Evolutionary conservation across 2,888 invertebrate species (phyloP), one percentile per base, ranked within the genome.

Genomic region (Microdon myrmicae): DNA sequence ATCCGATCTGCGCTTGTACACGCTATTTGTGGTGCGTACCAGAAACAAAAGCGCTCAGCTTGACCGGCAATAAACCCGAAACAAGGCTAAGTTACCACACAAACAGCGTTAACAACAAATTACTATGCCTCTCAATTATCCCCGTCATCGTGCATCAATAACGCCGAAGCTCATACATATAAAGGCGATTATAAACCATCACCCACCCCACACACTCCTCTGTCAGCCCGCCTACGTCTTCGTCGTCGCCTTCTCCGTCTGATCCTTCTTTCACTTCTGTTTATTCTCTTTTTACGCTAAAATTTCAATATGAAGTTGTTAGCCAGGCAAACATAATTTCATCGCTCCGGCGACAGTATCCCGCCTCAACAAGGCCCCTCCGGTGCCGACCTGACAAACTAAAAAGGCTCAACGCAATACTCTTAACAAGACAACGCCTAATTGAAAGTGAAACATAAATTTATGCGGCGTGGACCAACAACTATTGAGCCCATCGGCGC

Each of bases 241-340:
- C 10, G 14, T 20, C n/a, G n/a, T n/a, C n/a, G n/a, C n/a, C n/a
- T n/a, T n/a, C n/a, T n/a, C n/a, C n/a, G 44, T 37, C 43, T 28
- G 26, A 51, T 51, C 55, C 53, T 35, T 61, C 47, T 59, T 55
- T 67, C 19, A 20, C 19, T 19, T 22, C 34, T 34, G 19, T 44
- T 19, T 10, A 34, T 45, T 56, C n/a, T 56, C 45, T 37, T 38
- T 3, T 38, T 34, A 22, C 43, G 38, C 54, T 38, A 66, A 68
- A 64, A 68, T 68, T 69, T 70, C 72, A 71, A 74, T 75, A 77
- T 77, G 78, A 77, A 77, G 77, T 78, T 78, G 77, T 77, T 77
- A 76, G 75, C 74, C 70, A 69, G 71, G 72, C 71, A 74, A 77
- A 77, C 76, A 76, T 76, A 72, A 78, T 78, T 71, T 69, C 69